Conservation (phyloP, 1,140 invertebrate species). For the Amphibalanus amphitrite region DNA sequence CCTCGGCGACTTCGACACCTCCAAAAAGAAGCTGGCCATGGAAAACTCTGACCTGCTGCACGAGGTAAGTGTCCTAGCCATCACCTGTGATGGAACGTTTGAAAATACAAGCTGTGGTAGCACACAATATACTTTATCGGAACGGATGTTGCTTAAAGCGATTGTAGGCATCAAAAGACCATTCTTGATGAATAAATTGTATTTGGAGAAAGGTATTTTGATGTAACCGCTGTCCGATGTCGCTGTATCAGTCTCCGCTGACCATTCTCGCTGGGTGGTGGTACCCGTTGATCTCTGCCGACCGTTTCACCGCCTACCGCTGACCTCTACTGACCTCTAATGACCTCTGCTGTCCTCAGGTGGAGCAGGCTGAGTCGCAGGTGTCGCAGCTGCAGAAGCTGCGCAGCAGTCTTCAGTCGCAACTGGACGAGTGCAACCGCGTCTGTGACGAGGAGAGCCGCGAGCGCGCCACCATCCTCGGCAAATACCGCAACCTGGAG, state of each 20-base stretch:
- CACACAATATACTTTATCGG: not conserved
- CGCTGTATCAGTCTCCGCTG: too few relatives aligned
- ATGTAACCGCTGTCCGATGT: constrained; percentile 10
- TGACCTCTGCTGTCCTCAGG: constrained; percentile 20
- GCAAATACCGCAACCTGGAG: constrained; percentile 32
- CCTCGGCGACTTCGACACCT: constrained; percentile 82
- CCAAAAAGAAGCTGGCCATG: constrained; percentile 90
- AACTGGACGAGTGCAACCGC: constrained; percentile 93
- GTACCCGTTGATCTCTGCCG: not conserved
- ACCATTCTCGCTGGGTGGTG: too few relatives aligned
- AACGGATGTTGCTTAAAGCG: not conserved
- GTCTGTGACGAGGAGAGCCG: constrained; percentile 83
- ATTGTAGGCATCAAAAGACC: too few relatives aligned
- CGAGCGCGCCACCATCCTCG: constrained; percentile 59
- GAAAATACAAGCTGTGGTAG: too few relatives aligned
- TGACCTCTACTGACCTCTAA: too few relatives aligned
- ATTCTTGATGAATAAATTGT: not conserved
- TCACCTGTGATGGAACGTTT: too few relatives aligned
- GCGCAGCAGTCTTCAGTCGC: constrained; percentile 83
- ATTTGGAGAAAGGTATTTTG: not conserved
- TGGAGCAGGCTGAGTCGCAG: constrained; percentile 39
- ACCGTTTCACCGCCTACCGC: not conserved
- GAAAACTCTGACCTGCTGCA: constrained; percentile 95
- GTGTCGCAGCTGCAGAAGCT: constrained; percentile 37
- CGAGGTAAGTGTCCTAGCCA: constrained; percentile 26